These are phyloP conservation scores for Colostygia pectinataria DNA, from an alignment of 2,888 invertebrate genomes.

Conservation along the genomic window DNA sequence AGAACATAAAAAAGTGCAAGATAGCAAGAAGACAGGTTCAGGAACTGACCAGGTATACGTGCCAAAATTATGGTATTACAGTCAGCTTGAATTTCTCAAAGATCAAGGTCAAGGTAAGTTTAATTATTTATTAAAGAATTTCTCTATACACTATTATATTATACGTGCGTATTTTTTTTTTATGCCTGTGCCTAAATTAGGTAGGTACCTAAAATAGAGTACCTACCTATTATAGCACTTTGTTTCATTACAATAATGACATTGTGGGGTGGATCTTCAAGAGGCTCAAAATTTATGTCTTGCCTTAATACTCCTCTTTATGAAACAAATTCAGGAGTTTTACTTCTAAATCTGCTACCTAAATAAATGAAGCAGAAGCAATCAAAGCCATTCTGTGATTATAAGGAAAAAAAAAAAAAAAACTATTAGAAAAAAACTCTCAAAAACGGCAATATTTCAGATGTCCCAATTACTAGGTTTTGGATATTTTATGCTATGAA, in stretches of 20 bases:
- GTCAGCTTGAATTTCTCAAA: constrained; percentile 27
- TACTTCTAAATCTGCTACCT: background rate
- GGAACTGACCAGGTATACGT: constrained; percentile 25
- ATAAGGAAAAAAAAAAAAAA: background rate
- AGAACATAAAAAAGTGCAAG: constrained; percentile 27
- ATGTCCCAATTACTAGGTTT: background rate
- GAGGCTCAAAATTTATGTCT: background rate
- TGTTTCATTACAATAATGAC: constrained; percentile 23
- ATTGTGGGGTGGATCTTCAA: constrained; percentile 18
- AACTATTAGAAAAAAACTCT: background rate
- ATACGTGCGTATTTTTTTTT: constrained; percentile 22
- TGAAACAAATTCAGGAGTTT: background rate
- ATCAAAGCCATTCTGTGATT: background rate
- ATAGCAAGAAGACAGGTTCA: constrained; percentile 11
- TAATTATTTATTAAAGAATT: constrained; percentile 23
- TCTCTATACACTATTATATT: constrained; percentile 23
- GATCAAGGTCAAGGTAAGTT: constrained; percentile 22
- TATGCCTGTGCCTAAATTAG: constrained; percentile 23
- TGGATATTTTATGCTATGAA: background rate
- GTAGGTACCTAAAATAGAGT: constrained; percentile 25
- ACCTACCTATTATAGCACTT: constrained; percentile 14
- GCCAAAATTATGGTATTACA: constrained; percentile 29
- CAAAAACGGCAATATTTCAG: background rate
- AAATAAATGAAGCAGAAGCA: background rate
- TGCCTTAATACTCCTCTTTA: background rate